Base-by-base conservation (phyloP, 2,888 invertebrate genomes). In the Ophion obscuratus region DNA sequence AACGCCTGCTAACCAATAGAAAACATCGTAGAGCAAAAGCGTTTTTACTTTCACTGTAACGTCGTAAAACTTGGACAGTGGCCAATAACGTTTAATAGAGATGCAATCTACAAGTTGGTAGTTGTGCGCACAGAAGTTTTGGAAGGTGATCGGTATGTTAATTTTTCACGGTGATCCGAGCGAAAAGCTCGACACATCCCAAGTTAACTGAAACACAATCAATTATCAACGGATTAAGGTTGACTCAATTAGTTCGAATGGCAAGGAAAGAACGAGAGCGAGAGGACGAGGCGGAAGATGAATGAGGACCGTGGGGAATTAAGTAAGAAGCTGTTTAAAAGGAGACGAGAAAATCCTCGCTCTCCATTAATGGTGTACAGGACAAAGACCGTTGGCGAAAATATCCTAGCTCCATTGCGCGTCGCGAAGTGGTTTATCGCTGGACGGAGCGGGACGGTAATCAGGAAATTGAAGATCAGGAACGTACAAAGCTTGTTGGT, bases 381-480 rank as follows among this genome's bases (percentile, higher is more conserved):
- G 81, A 77, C 87, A 82, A 66, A 59, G 47, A 11, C 44, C 59
- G 27, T 5, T 47, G 70, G 24, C 9, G 44, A 31, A 75, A 76
- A 82, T 75, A 75, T 31, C 79, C 53, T 61, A 27, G 27, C 66
- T 17, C 53, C 17, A 5, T 17, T 17, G 53, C 53, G 17, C 17
- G 17, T 5, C 17, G 20, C 11, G 47, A 24, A 59, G 70, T 53
- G 73, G 44, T 62, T 75, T 59, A 64, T 36, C 36, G 61, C 59
- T 59, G 7, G 44, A 74, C 27, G 9, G 4, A 14, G 11, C 36
- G 68, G 77, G 73, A 78, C 81, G 78, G 78, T 85, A 74, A 68
- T 81, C 76, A 74, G 78, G 64, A 81, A 85, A 85, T 85, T 81
- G 78, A 81, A 78, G 84, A 81, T 85, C 81, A 77, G 81, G n/a